phyloP scores from a whole-genome alignment of 2,888 invertebrate genomes.

The Hirtodrosophila trivittata region DNA sequence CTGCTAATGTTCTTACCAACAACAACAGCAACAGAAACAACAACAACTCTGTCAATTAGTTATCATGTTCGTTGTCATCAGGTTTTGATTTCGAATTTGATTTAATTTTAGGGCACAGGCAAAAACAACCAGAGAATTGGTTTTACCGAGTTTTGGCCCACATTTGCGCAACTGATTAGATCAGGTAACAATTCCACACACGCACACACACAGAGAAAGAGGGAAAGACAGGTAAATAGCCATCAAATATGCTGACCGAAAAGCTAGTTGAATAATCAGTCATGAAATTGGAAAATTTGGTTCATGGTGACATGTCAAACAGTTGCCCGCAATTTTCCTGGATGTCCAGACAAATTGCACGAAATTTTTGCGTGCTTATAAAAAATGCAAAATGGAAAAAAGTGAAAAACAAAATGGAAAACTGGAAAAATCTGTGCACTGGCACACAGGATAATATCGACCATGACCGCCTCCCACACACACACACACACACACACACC shows the following conservation, averaged over 20 bases:
- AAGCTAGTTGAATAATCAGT: slow-evolving; percentile 47
- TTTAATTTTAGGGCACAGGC: slow-evolving; percentile 61
- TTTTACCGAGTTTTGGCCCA: slow-evolving; percentile 11
- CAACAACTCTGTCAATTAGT: slow-evolving; percentile 70
- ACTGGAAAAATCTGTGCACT: slow-evolving; percentile 47
- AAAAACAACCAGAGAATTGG: slow-evolving; percentile 2
- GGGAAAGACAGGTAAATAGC: not conserved
- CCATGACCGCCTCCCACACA: slow-evolving; percentile 28
- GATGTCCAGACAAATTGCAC: slow-evolving; percentile 54
- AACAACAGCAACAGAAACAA: slow-evolving; percentile 39
- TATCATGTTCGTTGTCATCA: slow-evolving; percentile 72
- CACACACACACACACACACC: slow-evolving; percentile 7
- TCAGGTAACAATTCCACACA: not conserved
- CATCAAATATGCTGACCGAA: slow-evolving; percentile 58
- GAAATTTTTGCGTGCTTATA: slow-evolving; percentile 70
- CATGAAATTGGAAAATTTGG: slow-evolving; percentile 26
- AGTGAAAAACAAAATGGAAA: not conserved
- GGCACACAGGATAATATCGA: slow-evolving; percentile 3
- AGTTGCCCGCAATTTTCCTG: slow-evolving; percentile 34
- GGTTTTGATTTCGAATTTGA: slow-evolving; percentile 68
- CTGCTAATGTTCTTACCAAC: slow-evolving; percentile 14
- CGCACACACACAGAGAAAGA: not conserved
- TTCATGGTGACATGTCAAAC: slow-evolving; percentile 22
- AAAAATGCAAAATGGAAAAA: slow-evolving; percentile 58
- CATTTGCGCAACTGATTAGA: slow-evolving; percentile 36